Conservation (phyloP, 2,113 vertebrate species). For the Suricata suricatta region DNA sequence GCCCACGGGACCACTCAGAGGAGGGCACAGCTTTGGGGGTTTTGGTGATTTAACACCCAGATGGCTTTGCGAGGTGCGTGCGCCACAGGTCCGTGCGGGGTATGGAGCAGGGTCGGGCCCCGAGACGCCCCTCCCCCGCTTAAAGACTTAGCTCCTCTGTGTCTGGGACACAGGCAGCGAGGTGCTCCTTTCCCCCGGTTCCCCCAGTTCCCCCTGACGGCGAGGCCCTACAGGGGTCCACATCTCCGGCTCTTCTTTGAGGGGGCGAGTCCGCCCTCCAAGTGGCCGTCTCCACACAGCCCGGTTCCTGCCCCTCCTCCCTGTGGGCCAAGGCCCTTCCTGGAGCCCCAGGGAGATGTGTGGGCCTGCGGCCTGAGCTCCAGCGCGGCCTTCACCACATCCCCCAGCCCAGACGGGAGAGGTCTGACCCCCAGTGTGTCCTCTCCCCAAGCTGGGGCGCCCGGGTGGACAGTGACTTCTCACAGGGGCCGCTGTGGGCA, state of each 20-base stretch:
- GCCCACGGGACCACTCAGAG: accelerated
- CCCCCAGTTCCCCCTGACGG: no score
- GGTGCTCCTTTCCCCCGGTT: not conserved
- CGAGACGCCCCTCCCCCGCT: accelerated
- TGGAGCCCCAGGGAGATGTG: not conserved
- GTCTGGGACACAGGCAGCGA: accelerated
- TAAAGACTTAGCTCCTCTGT: not conserved
- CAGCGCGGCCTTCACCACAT: not conserved
- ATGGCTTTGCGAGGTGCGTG: accelerated
- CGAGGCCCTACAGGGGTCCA: not conserved
- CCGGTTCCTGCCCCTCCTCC: not conserved
- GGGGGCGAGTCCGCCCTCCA: not conserved
- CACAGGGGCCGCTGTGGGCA: accelerated
- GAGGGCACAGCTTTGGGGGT: no score
- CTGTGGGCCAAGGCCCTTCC: not conserved
- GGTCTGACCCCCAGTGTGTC: not conserved
- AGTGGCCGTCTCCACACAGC: not conserved
- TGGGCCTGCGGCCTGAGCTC: not conserved
- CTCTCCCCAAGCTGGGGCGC: accelerated
- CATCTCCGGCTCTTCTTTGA: accelerated
- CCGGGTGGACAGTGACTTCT: not conserved
- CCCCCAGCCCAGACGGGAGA: not conserved
- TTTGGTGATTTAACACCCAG: no score
- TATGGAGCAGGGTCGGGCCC: not conserved
- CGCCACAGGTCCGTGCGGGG: accelerated